A percentile compares a stretch with the other conserved stretches of the same genome.
Evolutionary conservation across 1,140 invertebrate genomes (phyloP).

Genomic region (Nylanderia fulva): DNA sequence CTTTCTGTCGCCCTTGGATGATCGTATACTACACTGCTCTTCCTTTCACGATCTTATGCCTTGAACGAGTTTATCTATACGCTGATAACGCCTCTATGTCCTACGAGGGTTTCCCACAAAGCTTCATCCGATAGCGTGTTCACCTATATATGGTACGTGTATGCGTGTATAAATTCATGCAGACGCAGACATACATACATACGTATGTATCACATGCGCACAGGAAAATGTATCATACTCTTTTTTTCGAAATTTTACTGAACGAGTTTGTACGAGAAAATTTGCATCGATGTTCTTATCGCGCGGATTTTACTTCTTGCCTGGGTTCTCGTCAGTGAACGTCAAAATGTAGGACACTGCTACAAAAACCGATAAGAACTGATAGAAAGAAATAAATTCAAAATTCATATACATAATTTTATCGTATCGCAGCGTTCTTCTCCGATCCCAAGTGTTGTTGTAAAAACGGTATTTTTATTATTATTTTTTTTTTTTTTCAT

Average conservation of each 20-base stretch:
- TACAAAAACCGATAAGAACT: neutral
- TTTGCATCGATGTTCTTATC: constrained; percentile 20
- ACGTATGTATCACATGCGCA: too few species aligned
- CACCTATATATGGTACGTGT: neutral
- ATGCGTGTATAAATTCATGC: too few species aligned
- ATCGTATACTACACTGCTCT: neutral
- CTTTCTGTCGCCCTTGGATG: neutral
- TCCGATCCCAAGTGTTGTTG: neutral
- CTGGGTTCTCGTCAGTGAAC: neutral
- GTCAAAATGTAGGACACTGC: neutral
- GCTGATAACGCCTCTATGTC: constrained; percentile 39
- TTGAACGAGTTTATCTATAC: constrained; percentile 23
- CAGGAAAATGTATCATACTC: too few species aligned
- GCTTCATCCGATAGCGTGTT: constrained; percentile 16
- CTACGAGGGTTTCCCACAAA: constrained; percentile 17
- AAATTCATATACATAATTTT: neutral
- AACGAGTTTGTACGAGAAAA: constrained; percentile 8
- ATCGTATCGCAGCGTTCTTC: neutral
- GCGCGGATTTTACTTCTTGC: neutral
- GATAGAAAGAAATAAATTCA: neutral
- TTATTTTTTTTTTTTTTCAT: neutral
- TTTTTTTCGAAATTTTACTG: constrained; percentile 10
- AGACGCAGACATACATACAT: neutral
- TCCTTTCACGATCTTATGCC: neutral
- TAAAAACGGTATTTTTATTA: neutral